Evolutionary conservation across 2,888 invertebrate genomes (phyloP), one percentile per base, ranked within the genome.

Genomic region (Ditylenchus weischeri): DNA sequence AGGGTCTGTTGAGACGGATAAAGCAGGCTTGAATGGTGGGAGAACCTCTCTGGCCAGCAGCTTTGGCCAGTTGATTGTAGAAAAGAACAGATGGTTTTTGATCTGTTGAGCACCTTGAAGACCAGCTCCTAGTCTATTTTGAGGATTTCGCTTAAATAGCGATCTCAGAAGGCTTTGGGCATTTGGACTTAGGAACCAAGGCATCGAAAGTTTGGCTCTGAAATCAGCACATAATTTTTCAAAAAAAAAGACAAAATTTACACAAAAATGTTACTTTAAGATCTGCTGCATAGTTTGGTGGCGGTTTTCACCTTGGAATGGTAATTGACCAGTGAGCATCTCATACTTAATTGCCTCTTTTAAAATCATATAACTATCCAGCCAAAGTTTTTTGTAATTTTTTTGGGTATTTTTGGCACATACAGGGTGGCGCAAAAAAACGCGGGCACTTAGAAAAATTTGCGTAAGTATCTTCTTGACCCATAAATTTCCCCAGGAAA

Each of bases 261-360:
- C 3, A 4, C 29, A 43, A 43, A 43, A 43, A 43, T 43, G 15
- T 67, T 77, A 87, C 87, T 94, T 93, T 72, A 98, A 87, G 83
- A 98, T 98, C 86, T 93, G 92, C 69, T 91, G 93, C 96, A 99
- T 98, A 0, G 96, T 98, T 83, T 98, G 96, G 84, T 92, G 93
- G 69, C 95, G 88, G 74, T 91, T 93, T 23, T 89, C 87, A 21
- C 75, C 95, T 88, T 96, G 95, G 85, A 99, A 99, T 58, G 98
- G 98, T 74, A 98, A 86, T 78, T 91, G 90, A 65, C 96, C 96
- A 4, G 96, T 99, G 76, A 99, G 86, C 98, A 99, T 99, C 87
- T 98, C 98, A 87, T 91, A 99, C 93, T 86, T 84, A 60, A 84
- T 83, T 47, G 2, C 2, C 5, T 29, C 29, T 29, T 29, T 29